Conservation (phyloP, 2,888 invertebrate genomes). For the Aporophyla lueneburgensis region DNA sequence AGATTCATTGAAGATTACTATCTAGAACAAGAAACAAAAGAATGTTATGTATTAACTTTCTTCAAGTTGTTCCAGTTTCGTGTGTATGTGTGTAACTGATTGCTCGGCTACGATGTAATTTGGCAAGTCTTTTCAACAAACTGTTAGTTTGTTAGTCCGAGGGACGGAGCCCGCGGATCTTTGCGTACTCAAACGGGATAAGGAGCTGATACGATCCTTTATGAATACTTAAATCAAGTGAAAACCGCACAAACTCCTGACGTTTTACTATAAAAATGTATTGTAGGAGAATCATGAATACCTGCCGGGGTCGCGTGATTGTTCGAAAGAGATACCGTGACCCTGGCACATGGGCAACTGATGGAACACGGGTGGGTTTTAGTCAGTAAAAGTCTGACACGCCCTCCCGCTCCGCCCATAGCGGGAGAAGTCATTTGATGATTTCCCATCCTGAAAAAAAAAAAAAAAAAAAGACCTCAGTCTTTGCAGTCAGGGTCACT, state of each 20-base stretch:
- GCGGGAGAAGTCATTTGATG: no score
- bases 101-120: constrained; percentile 11
- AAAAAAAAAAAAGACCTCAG: no score
- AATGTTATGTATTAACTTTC: not conserved
- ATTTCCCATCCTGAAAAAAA: no score
- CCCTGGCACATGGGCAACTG: no score
- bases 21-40: not conserved
- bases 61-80: not conserved
- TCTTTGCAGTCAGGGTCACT: no score
- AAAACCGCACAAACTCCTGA: not conserved
- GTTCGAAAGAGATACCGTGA: no score
- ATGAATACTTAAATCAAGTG: constrained; percentile 24
- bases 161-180: not conserved
- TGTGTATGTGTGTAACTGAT: not conserved
- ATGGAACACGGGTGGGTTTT: no score
- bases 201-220: not conserved
- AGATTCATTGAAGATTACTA: not conserved
- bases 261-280: not conserved
- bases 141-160: constrained; percentile 20
- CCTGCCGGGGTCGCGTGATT: no score
- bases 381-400: no score
- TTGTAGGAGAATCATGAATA: not conserved
- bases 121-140: constrained; percentile 22
- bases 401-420: no score
- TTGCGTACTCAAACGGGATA: constrained; percentile 16